Conservation (phyloP, 1,140 invertebrate species). For the Bombyx mori region ASM3026992v2 NC_085118.1:10366501-10367000, state of each 20-base stretch:
- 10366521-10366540: too few species aligned
- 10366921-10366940: too few species aligned
- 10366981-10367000: too few species aligned
- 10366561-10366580: too few species aligned
- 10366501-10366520: too few species aligned
- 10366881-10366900: conserved; percentile 12
- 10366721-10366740: conserved; percentile 13
- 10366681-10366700: conserved; percentile 5
- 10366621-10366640: background rate
- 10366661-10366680: background rate
- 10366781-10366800: conserved; percentile 33
- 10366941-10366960: too few species aligned
- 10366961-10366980: too few species aligned
- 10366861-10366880: conserved; percentile 15
- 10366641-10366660: background rate
- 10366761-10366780: conserved; percentile 30
- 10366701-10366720: conserved; percentile 19
- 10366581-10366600: too few species aligned
- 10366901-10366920: too few species aligned
- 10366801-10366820: conserved; percentile 16
- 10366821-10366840: conserved; percentile 13
- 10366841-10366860: conserved; percentile 13
- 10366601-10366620: too few species aligned
- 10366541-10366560: too few species aligned
- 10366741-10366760: conserved; percentile 23